Evolutionary conservation across 2,113 vertebrate genomes (phyloP).

Genomic region (Euleptes europaea): DNA sequence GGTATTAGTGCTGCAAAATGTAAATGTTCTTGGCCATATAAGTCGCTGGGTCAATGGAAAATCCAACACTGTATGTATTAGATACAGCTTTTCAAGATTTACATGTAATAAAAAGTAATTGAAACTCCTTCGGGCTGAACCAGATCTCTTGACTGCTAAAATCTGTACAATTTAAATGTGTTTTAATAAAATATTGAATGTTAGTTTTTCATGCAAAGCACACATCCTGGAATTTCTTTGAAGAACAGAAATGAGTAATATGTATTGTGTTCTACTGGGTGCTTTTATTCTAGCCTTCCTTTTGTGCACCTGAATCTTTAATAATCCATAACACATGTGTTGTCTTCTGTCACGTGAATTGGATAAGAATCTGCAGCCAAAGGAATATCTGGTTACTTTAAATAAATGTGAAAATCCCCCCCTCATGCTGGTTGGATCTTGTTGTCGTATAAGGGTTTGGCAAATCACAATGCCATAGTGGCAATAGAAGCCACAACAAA

Average conservation of each 20-base stretch:
- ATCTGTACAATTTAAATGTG: not conserved
- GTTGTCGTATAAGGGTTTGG: not conserved
- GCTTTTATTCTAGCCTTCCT: not conserved
- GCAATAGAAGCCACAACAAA: not conserved
- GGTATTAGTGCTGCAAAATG: not conserved
- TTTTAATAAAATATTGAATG: not conserved
- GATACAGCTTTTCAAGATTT: not conserved
- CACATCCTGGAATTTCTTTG: not conserved
- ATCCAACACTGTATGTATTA: not conserved
- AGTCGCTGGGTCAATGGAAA: constrained; percentile 3
- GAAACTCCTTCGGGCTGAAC: constrained; percentile 20
- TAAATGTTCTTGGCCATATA: not conserved
- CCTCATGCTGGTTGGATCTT: not conserved
- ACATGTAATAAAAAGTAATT: not conserved
- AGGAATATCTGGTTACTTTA: not conserved
- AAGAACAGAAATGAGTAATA: constrained; percentile 27
- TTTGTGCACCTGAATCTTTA: not conserved
- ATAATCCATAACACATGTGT: not conserved
- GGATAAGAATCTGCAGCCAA: constrained; percentile 18
- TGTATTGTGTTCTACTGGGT: not conserved
- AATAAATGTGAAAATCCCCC: not conserved
- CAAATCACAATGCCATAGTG: not conserved
- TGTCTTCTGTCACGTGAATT: not conserved
- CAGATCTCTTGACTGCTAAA: constrained; percentile 22
- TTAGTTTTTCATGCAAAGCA: constrained; percentile 10